A percentile compares a stretch with the other conserved stretches of the same genome.
Evolutionary conservation across 2,113 vertebrate genomes (phyloP).

Genomic region (Edolisoma coerulescens): DNA sequence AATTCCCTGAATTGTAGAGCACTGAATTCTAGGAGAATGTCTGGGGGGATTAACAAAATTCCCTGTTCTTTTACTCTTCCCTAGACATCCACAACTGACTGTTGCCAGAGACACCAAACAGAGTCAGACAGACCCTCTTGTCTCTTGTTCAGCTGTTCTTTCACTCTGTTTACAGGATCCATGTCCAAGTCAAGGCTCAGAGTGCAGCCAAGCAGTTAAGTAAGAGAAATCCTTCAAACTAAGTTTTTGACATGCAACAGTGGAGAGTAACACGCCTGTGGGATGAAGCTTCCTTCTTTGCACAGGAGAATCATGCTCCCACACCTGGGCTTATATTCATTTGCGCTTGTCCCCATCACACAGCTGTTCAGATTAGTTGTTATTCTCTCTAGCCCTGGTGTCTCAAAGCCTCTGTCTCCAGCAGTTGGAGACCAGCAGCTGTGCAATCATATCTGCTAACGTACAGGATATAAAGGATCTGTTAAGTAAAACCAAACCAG

Average conservation of each 20-base stretch:
- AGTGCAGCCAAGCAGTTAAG: neutral
- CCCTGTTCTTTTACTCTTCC: neutral
- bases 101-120: neutral
- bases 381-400: neutral
- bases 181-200: neutral
- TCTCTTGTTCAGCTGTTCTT: neutral
- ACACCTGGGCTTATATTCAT: constrained; percentile 36
- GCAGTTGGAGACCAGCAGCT: constrained; percentile 24
- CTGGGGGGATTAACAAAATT: neutral
- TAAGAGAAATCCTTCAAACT: constrained; percentile 1
- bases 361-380: constrained; percentile 54
- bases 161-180: neutral
- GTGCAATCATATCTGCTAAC: constrained; percentile 53
- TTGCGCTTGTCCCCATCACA: constrained; percentile 28
- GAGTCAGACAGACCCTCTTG: neutral
- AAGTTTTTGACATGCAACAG: constrained; percentile 11
- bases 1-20: neutral
- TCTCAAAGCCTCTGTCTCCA: constrained; percentile 38
- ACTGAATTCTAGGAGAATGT: neutral
- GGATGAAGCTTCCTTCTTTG: neutral
- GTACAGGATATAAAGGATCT: constrained; percentile 27
- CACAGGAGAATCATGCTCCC: constrained; percentile 6
- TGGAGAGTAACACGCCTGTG: neutral
- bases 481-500: constrained; percentile 5
- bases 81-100: neutral